Evolutionary conservation across 2,888 invertebrate species (phyloP).

Genomic region (Aelia acuminata): DNA sequence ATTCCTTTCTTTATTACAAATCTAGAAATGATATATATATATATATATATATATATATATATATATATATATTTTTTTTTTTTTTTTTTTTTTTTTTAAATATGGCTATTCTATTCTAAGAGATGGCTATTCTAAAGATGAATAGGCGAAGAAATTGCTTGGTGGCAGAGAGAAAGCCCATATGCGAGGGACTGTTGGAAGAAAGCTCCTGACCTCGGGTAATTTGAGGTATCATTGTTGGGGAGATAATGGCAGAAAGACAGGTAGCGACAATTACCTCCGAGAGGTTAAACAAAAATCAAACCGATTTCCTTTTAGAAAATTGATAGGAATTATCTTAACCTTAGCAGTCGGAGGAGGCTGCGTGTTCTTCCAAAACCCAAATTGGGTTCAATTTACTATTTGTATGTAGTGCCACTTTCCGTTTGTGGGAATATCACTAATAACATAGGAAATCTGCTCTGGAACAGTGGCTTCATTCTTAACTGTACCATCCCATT

Average conservation of each 20-base stretch:
- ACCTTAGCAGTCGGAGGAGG: not conserved
- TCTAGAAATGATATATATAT: too few species aligned
- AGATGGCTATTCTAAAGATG: too few species aligned
- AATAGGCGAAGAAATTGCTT: not conserved
- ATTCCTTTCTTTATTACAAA: too few species aligned
- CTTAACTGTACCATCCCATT: constrained; percentile 13
- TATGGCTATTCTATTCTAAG: too few species aligned
- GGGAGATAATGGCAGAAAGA: constrained; percentile 30
- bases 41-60: too few species aligned
- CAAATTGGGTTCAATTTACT: constrained; percentile 54
- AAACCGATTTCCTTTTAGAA: constrained; percentile 26
- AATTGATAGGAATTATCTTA: constrained; percentile 47
- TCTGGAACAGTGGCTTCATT: constrained; percentile 22
- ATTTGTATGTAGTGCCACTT: constrained; percentile 17
- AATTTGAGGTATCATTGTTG: constrained; percentile 1
- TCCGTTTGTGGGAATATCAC: not conserved
- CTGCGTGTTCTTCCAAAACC: constrained; percentile 48
- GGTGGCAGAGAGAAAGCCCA: not conserved
- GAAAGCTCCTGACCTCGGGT: constrained; percentile 24
- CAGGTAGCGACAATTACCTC: constrained; percentile 39
- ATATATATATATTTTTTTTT: not conserved
- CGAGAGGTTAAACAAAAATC: constrained; percentile 36
- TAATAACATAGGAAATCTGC: constrained; percentile 42
- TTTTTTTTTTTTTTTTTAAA: not conserved
- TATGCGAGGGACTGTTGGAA: constrained; percentile 30